A percentile compares a stretch with the other conserved stretches of the same genome.
phyloP scores from a whole-genome alignment of 2,797 vertebrate species.

The Parauchenoglanis punctatus region DNA sequence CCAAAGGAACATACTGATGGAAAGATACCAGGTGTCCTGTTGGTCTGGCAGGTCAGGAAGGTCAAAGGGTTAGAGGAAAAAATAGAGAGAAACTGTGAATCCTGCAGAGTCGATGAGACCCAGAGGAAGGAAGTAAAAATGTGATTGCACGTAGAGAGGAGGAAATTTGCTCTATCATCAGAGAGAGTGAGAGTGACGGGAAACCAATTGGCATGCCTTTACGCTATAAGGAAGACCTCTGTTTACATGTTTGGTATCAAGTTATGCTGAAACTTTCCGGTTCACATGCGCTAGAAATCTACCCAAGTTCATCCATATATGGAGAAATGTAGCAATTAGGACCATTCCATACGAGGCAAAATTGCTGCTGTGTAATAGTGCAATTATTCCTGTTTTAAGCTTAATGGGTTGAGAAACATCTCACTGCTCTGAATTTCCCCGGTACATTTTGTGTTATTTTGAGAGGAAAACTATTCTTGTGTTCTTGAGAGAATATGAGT shows the following conservation, averaged over 20 bases:
- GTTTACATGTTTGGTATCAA: slow-evolving; percentile 64
- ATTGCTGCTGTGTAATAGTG: not conserved
- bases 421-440: not conserved
- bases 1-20: slow-evolving; percentile 24
- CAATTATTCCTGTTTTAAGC: not conserved
- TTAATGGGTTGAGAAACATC: slow-evolving; percentile 20
- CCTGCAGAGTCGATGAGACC: slow-evolving; percentile 36
- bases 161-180: slow-evolving; percentile 4
- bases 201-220: slow-evolving; percentile 65
- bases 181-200: slow-evolving; percentile 31
- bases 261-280: slow-evolving; percentile 49
- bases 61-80: slow-evolving; percentile 54
- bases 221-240: slow-evolving; percentile 66
- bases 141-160: slow-evolving; percentile 40
- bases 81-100: slow-evolving; percentile 14
- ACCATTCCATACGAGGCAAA: not conserved
- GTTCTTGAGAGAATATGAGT: not conserved
- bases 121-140: slow-evolving; percentile 46
- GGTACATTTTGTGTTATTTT: not conserved
- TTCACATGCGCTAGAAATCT: slow-evolving; percentile 35
- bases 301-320: slow-evolving; percentile 27
- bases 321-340: slow-evolving; percentile 19
- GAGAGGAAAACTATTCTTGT: not conserved
- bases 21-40: slow-evolving; percentile 39
- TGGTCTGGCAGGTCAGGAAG: slow-evolving; percentile 57